phyloP scores from a whole-genome alignment of 2,888 invertebrate genomes.

The Hypolimnas misippus region DNA sequence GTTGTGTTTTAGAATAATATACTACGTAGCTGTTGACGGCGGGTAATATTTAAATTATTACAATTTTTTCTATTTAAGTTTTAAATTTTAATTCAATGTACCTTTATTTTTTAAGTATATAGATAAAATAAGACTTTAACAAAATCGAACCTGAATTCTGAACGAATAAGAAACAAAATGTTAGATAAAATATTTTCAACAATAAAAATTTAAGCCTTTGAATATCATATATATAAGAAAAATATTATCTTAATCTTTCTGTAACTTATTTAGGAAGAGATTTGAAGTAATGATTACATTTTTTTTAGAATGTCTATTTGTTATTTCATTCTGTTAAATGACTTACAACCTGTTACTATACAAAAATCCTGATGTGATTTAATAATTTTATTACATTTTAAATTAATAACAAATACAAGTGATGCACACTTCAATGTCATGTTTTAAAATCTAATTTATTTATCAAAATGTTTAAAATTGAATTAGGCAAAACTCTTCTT shows the following conservation, averaged over 20 bases:
- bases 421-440: constrained; percentile 25
- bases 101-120: not conserved
- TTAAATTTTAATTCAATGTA: not conserved
- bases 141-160: too few species aligned
- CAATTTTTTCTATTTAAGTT: not conserved
- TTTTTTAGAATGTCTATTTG: too few species aligned
- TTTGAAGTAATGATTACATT: too few species aligned
- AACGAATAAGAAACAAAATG: too few species aligned
- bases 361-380: constrained; percentile 13
- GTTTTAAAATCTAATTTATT: constrained; percentile 31
- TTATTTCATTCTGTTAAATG: too few species aligned
- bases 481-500: constrained; percentile 15
- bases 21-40: not conserved
- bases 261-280: too few species aligned
- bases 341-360: too few species aligned
- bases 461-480: constrained; percentile 27
- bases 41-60: not conserved
- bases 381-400: constrained; percentile 17
- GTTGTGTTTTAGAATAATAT: constrained; percentile 5
- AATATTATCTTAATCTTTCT: too few species aligned
- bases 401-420: too few species aligned
- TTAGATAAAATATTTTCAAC: too few species aligned
- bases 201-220: too few species aligned
- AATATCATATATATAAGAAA: too few species aligned
- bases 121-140: not conserved